phyloP scores from a whole-genome alignment of 2,113 vertebrate species.

The Cardinalis cardinalis region DNA sequence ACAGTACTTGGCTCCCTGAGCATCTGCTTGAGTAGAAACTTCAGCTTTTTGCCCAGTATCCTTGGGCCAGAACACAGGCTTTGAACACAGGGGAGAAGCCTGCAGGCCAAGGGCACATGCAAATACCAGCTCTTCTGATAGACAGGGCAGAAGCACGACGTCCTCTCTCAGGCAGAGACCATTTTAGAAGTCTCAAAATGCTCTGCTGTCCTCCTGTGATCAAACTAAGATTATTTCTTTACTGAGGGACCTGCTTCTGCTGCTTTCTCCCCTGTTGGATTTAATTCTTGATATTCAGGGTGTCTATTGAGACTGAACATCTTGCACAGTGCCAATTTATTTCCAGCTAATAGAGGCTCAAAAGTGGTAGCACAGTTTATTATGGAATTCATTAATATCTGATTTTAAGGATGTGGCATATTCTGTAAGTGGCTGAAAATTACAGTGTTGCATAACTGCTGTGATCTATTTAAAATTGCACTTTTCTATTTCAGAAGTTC shows the following conservation, averaged over 20 bases:
- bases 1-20: neutral
- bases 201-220: neutral
- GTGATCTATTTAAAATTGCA: slow-evolving; percentile 10
- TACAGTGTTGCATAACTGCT: slow-evolving; percentile 3
- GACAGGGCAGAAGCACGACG: rapidly evolving
- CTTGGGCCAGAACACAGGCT: neutral
- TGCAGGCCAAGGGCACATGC: neutral
- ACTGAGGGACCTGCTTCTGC: neutral
- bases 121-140: neutral
- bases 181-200: neutral
- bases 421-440: slow-evolving; percentile 4
- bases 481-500: neutral
- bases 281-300: neutral
- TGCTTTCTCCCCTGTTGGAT: neutral
- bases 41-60: neutral
- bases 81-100: neutral
- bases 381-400: slow-evolving; percentile 19
- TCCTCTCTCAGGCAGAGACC: neutral
- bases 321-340: neutral
- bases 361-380: neutral
- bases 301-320: neutral
- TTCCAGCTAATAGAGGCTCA: neutral
- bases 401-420: slow-evolving; percentile 17
- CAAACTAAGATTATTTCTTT: neutral
- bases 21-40: neutral